Base-by-base conservation (phyloP, 2,888 invertebrate species). In the Cyclophora punctaria region DNA sequence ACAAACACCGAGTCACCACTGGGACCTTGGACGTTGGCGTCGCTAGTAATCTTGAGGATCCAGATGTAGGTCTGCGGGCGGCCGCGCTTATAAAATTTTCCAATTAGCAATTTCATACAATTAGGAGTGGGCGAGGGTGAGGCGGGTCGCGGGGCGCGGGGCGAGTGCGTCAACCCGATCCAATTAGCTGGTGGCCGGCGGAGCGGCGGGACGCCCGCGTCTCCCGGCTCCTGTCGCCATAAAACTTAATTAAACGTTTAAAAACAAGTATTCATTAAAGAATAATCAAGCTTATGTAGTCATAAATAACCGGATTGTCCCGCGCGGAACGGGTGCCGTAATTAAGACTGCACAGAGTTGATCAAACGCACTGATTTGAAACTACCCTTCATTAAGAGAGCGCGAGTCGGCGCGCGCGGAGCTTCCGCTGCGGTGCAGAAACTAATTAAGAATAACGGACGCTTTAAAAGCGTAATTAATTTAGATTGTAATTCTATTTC, bases 161-260 rank as follows among this genome's bases (percentile, higher is more conserved):
- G 71, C 57, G 72, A 67, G 73, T 75, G 78, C 85, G 86, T 87
- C 86, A 86, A 86, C 86, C 84, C 86, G 86, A 84, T 85, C 87
- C 87, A 88, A 88, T 88, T 88, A 88, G 87, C 83, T 80, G 77
- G 88, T 81, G 87, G 86, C 87, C 84, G 83, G 81, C 83, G 79
- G 75, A 77, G 82, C 83, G 80, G 78, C 82, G 84, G 85, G 85
- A 82, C 83, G 84, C 75, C 71, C 72, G 66, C 62, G 74, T 71
- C 75, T 75, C 72, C 78, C 80, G 83, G 79, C 80, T 78, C 79
- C 86, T 84, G 89, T 88, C 88, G 84, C 88, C 86, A 89, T 89
- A 89, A 89, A 89, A 89, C 89, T 89, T 89, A 89, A 89, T 89
- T 89, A 89, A 89, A 88, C 89, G 86, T 86, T 89, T 89, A 88